phyloP scores from a whole-genome alignment of 2,113 vertebrate species.

The Rhabdornis inornatus region DNA sequence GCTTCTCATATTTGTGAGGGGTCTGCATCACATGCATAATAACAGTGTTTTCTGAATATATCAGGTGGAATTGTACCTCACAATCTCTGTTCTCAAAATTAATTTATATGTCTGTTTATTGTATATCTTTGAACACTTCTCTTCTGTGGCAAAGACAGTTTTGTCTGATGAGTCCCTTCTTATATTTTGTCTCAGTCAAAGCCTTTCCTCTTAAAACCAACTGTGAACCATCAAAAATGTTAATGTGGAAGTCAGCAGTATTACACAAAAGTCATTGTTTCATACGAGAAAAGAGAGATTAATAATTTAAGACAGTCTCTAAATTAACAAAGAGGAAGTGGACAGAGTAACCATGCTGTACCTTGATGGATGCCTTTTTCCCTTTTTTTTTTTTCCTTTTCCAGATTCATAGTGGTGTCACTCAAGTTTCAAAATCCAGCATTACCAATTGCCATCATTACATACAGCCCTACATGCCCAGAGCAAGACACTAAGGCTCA shows the following conservation, averaged over 20 bases:
- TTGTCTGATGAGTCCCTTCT: neutral
- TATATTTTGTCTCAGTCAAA: slow-evolving; percentile 7
- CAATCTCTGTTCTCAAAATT: neutral
- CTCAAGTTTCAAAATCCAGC: neutral
- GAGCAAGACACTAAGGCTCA: neutral
- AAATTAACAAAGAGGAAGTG: slow-evolving; percentile 20
- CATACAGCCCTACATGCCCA: neutral
- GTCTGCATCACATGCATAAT: neutral
- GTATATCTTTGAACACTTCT: neutral
- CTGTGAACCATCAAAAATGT: neutral
- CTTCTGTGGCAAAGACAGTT: neutral
- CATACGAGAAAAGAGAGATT: neutral
- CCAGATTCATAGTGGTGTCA: neutral
- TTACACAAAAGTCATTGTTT: neutral
- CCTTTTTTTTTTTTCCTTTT: neutral
- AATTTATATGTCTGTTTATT: neutral
- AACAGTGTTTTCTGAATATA: neutral
- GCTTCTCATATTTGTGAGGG: neutral
- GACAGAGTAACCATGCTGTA: neutral
- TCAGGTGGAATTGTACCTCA: neutral
- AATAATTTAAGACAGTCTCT: slow-evolving; percentile 2
- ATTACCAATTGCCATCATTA: neutral
- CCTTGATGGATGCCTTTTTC: neutral
- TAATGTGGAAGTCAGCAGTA: neutral
- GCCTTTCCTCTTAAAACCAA: neutral